These are phyloP conservation scores for Coptodon bakossiorum DNA, from an alignment of 2,113 vertebrate species.

Conservation along the genomic window DNA sequence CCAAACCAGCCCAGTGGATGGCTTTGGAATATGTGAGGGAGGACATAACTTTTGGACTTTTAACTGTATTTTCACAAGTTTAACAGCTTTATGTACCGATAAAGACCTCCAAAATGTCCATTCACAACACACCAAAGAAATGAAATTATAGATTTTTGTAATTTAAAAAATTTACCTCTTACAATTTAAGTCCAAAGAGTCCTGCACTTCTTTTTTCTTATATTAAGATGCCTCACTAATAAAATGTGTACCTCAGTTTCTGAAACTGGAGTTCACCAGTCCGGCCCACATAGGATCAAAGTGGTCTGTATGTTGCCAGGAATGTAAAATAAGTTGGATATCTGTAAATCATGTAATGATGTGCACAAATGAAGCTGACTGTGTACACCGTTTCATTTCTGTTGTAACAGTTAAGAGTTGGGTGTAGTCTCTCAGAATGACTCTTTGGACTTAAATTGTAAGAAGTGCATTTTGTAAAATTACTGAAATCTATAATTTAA, in stretches of 20 bases:
- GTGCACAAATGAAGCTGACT: background rate
- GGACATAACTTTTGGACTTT: background rate
- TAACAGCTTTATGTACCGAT: background rate
- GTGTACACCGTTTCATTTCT: background rate
- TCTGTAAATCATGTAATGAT: background rate
- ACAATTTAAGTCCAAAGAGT: background rate
- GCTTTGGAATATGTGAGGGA: background rate
- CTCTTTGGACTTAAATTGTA: too few relatives aligned
- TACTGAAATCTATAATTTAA: background rate
- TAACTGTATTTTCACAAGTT: background rate
- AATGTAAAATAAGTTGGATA: background rate
- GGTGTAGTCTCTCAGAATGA: background rate
- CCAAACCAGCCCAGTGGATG: background rate
- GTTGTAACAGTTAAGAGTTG: background rate
- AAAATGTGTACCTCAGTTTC: background rate
- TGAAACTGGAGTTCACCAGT: background rate
- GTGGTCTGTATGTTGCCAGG: background rate
- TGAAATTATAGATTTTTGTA: background rate
- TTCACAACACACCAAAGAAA: background rate
- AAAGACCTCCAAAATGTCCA: background rate
- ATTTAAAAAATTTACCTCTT: background rate
- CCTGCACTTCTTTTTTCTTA: background rate
- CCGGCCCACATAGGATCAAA: background rate
- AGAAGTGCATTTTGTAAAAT: background rate
- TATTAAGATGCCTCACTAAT: background rate